Conservation (phyloP, 2,888 invertebrate species). For the Pollenia griseotomentosa region DNA sequence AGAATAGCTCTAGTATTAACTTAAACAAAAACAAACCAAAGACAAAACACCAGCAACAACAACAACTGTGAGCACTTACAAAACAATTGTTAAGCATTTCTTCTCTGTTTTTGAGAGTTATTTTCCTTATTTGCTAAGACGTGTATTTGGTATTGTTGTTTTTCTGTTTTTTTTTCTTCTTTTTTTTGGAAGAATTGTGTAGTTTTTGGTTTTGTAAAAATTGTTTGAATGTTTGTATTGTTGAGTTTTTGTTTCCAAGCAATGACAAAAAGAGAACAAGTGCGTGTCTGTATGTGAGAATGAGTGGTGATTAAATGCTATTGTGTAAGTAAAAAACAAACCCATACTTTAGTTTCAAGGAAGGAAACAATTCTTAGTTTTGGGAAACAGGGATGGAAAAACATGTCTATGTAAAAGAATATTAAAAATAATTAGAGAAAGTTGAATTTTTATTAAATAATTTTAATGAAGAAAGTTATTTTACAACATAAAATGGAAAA, state of each 20-base stretch:
- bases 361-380: conserved; percentile 43
- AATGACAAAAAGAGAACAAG: background rate
- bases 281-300: background rate
- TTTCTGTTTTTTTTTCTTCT: background rate
- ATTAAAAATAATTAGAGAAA: too few species aligned
- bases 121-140: conserved; percentile 41
- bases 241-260: background rate
- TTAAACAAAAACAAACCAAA: background rate
- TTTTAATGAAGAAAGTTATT: too few species aligned
- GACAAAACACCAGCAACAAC: background rate
- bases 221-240: conserved; percentile 8
- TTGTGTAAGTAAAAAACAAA: background rate
- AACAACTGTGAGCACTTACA: background rate
- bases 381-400: too few species aligned
- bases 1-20: background rate
- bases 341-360: conserved; percentile 7
- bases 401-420: too few species aligned
- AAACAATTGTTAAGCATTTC: conserved; percentile 53
- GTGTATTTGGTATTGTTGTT: conserved; percentile 21
- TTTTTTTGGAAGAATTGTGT: background rate
- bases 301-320: too few species aligned
- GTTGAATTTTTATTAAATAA: too few species aligned
- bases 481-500: too few species aligned
- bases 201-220: conserved; percentile 16
- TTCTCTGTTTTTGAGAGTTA: conserved; percentile 40